phyloP scores from a whole-genome alignment of 2,113 vertebrate species.

The Cebidichthys violaceus region DNA sequence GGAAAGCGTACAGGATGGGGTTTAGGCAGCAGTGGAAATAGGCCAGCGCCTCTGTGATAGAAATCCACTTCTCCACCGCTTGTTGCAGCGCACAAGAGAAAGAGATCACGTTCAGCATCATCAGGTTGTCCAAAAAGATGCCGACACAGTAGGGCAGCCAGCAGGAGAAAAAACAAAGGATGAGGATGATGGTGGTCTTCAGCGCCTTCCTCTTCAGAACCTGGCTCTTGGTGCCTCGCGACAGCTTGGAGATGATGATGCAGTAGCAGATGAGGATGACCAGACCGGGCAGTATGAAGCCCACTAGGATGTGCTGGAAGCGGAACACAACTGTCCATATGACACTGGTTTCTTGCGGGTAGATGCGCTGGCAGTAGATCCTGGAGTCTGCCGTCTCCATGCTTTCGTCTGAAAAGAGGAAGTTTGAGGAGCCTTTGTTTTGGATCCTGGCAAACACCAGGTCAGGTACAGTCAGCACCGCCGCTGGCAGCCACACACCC shows the following conservation, averaged over 20 bases:
- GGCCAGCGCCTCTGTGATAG: constrained; percentile 92
- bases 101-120: constrained; percentile 85
- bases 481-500: constrained; percentile 94
- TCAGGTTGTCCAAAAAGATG: constrained; percentile 91
- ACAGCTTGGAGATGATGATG: constrained; percentile 94
- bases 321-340: constrained; percentile 89
- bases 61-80: constrained; percentile 90
- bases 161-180: constrained; percentile 94
- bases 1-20: constrained; percentile 97
- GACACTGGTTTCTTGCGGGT: constrained; percentile 77
- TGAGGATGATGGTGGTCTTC: constrained; percentile 97
- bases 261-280: constrained; percentile 97
- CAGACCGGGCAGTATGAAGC: constrained; percentile 93
- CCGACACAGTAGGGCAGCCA: constrained; percentile 95
- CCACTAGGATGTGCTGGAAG: constrained; percentile 95
- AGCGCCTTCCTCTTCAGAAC: constrained; percentile 94
- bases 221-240: constrained; percentile 89
- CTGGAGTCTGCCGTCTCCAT: constrained; percentile 46
- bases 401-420: constrained; percentile 3
- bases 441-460: constrained; percentile 88
- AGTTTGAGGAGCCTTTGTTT: constrained; percentile 41
- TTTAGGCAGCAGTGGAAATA: constrained; percentile 99
- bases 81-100: constrained; percentile 86
- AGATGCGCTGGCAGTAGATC: constrained; percentile 89
- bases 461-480: constrained; percentile 92